Conservation (phyloP, 2,113 vertebrate species). For the Castor canadensis region DNA sequence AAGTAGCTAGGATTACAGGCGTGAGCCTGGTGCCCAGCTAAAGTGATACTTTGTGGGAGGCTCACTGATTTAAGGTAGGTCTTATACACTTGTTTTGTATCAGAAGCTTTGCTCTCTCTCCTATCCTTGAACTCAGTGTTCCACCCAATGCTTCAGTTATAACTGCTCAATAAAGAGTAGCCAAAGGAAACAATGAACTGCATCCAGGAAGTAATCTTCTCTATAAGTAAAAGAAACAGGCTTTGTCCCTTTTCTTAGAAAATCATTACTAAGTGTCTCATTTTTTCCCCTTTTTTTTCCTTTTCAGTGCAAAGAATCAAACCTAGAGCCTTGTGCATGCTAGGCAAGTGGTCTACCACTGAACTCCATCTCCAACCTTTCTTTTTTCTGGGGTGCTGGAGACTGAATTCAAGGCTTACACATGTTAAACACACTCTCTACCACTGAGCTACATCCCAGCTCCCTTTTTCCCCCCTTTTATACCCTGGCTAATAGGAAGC, state of each 20-base stretch:
- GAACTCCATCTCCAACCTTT: no score
- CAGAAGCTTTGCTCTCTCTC: not conserved
- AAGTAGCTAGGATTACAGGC: no score
- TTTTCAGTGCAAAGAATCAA: not conserved
- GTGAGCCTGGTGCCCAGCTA: no score
- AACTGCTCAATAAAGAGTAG: not conserved
- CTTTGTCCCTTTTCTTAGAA: conserved; percentile 32
- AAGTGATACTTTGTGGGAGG: no score
- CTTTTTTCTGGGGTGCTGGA: not conserved
- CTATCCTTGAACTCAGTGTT: not conserved
- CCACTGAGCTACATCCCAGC: not conserved
- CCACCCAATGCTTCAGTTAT: not conserved
- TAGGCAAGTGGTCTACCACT: no score
- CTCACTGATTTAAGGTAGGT: not conserved
- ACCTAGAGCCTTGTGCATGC: not conserved
- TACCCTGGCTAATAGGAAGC: not conserved
- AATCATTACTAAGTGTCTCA: not conserved
- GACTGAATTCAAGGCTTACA: not conserved
- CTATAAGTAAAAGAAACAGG: not conserved
- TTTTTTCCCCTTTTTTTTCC: not conserved
- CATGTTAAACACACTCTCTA: not conserved
- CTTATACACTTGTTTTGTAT: not conserved
- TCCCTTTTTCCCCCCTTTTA: not conserved
- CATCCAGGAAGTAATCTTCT: not conserved
- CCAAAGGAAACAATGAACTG: not conserved